Conservation (phyloP, 2,888 invertebrate genomes). For the Pilophorus perplexus region DNA sequence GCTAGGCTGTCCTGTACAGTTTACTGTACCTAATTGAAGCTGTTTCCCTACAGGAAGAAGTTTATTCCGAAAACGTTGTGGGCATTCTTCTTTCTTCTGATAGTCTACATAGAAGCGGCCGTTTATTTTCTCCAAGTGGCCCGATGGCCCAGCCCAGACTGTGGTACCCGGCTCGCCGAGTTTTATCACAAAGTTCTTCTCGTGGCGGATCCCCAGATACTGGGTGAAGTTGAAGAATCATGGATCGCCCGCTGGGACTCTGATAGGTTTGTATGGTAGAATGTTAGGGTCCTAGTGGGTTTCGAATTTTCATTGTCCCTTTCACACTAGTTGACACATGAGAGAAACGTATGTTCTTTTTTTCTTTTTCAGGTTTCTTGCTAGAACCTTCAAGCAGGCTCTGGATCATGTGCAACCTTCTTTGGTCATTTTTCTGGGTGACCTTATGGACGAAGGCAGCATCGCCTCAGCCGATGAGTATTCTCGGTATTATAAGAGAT, state of each 20-base stretch:
- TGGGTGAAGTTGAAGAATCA: slow-evolving; percentile 74
- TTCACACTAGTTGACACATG: too few species aligned
- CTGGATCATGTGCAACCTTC: slow-evolving; percentile 72
- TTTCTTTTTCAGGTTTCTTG: slow-evolving; percentile 64
- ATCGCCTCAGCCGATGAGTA: slow-evolving; percentile 70
- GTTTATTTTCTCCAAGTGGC: slow-evolving; percentile 23
- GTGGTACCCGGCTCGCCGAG: slow-evolving; percentile 51
- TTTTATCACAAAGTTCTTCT: slow-evolving; percentile 65
- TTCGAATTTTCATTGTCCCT: too few species aligned
- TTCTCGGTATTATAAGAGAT: slow-evolving; percentile 69
- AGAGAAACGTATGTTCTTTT: too few species aligned
- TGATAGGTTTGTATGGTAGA: slow-evolving; percentile 64
- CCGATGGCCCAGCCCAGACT: slow-evolving; percentile 54
- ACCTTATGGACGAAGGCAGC: slow-evolving; percentile 92
- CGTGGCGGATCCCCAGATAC: slow-evolving; percentile 89
- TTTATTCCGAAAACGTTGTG: background rate
- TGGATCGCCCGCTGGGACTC: slow-evolving; percentile 79
- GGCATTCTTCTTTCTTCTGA: slow-evolving; percentile 11
- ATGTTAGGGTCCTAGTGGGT: too few species aligned
- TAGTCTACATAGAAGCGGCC: slow-evolving; percentile 24
- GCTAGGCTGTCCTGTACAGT: too few species aligned
- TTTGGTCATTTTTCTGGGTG: slow-evolving; percentile 85
- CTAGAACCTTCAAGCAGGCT: slow-evolving; percentile 73
- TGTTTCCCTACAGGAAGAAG: too few species aligned
- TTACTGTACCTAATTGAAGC: too few species aligned